Evolutionary conservation across 1,140 invertebrate genomes (phyloP), one percentile per base, ranked within the genome.

Genomic region (Ceratitis capitata): DNA sequence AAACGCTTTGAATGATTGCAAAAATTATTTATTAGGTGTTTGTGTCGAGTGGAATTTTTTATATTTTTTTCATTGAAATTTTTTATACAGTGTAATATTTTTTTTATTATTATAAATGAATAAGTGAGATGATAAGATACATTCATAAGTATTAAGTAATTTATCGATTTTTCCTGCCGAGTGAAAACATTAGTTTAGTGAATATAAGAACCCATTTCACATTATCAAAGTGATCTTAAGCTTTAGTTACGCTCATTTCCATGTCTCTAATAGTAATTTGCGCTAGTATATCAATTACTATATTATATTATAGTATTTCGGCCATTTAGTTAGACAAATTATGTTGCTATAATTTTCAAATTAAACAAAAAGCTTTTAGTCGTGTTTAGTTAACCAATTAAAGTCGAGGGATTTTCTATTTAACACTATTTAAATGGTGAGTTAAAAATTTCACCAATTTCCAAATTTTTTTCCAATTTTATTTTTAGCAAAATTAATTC

Each of bases 301-400:
- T 19, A 53, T 19, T 53, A 53, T 53, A 53, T 19, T 19, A 64
- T 64, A 64, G 26, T 26, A 3, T 39, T 64, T 16, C 23, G 16
- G 29, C 19, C 10, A 32, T 32, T 35, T n/a, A 69, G 19, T 39
- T 6, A 64, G 61, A 29, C 14, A 64, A 64, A 32, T 19, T 64
- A 64, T n/a, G 16, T n/a, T 23, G 6, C 16, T 69, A 39, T 69
- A 69, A 69, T 61, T 61, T 69, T 39, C 16, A 69, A 5, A 69
- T 69, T 35, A 69, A 69, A 69, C 61, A 69, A 35, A 69, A 69
- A 69, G 29, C 61, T 69, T 69, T 69, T 69, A 69, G 16, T 35
- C 19, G 35, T 12, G 16, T 35, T 35, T 29, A 14, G 3, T 16
- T 5, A 35, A 69, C 4, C 61, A 69, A 19, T 69, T 69, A 39